A percentile compares a stretch with the other conserved stretches of the same genome.
Conservation (phyloP, 1,140 invertebrate genomes). For the Drosophila ironensis region DNA sequence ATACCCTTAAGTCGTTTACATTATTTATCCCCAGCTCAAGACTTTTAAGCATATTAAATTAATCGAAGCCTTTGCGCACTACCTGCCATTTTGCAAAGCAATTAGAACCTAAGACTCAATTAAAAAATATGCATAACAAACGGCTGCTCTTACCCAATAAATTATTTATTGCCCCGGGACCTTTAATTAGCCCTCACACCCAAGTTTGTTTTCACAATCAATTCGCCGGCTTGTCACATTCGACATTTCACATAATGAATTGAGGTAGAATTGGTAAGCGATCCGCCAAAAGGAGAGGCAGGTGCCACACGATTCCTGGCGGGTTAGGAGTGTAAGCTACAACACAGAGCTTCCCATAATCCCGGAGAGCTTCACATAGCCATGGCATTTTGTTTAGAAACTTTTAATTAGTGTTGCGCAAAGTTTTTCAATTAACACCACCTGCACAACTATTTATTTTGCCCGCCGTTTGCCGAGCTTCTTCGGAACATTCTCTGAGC, state of each 20-base stretch:
- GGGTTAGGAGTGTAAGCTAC: neutral
- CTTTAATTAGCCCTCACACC: constrained; percentile 35
- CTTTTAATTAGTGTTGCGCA: constrained; percentile 82
- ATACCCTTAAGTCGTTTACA: neutral
- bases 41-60: neutral
- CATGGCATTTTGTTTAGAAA: constrained; percentile 80
- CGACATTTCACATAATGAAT: constrained; percentile 49
- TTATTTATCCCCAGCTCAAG: neutral
- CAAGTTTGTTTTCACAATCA: constrained; percentile 42
- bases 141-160: constrained; percentile 28
- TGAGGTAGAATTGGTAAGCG: constrained; percentile 15
- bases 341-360: constrained; percentile 27
- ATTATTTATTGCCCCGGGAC: constrained; percentile 43
- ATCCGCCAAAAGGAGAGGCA: neutral
- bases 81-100: no score
- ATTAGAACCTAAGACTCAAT: neutral
- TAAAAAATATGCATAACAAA: constrained; percentile 23
- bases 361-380: constrained; percentile 43
- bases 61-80: no score
- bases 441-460: constrained; percentile 82
- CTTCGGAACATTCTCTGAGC: constrained; percentile 25
- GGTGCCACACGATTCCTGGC: neutral
- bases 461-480: constrained; percentile 39
- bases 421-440: constrained; percentile 82
- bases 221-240: constrained; percentile 45